Percentiles rank a stretch among this genome's conserved stretches.
Conservation (phyloP, 1,140 invertebrate species). For the Formica exsecta region DNA sequence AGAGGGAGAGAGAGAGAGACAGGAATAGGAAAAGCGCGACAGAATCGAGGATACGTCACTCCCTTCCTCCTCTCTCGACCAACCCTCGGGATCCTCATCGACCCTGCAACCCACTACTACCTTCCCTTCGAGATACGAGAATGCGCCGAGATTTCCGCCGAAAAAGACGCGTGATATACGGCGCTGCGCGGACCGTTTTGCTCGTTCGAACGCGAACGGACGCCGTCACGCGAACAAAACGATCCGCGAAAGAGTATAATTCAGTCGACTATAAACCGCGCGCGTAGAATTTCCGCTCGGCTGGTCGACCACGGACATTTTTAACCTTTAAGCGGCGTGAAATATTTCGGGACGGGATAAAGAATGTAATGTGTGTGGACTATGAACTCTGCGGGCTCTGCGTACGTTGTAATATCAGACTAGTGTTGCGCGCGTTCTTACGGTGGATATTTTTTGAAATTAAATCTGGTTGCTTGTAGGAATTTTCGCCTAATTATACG, state of each 20-base stretch:
- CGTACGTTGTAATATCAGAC: neutral
- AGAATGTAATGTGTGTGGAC: neutral
- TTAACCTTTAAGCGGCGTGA: constrained; percentile 59
- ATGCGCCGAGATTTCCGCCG: constrained; percentile 46
- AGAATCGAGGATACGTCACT: constrained; percentile 50
- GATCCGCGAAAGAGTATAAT: constrained; percentile 62
- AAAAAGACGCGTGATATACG: constrained; percentile 60
- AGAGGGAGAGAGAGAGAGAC: neutral
- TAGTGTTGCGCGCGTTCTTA: neutral
- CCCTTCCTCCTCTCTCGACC: neutral
- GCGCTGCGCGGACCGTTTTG: constrained; percentile 41
- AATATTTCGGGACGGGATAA: constrained; percentile 40
- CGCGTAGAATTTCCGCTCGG: constrained; percentile 48
- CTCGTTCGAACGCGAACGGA: constrained; percentile 56
- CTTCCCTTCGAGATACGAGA: constrained; percentile 22
- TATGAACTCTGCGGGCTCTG: neutral
- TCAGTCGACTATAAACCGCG: constrained; percentile 55
- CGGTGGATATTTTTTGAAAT: constrained; percentile 24
- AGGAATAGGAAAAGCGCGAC: constrained; percentile 43
- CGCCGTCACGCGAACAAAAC: constrained; percentile 56
- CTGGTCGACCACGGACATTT: constrained; percentile 41
- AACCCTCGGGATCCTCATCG: constrained; percentile 62
- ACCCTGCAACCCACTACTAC: constrained; percentile 2
- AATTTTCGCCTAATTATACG: constrained; percentile 13
- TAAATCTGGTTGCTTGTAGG: neutral